A percentile compares a stretch with the other conserved stretches of the same genome.
phyloP scores from a whole-genome alignment of 1,140 invertebrate genomes.

The Zaprionus inermis region DNA sequence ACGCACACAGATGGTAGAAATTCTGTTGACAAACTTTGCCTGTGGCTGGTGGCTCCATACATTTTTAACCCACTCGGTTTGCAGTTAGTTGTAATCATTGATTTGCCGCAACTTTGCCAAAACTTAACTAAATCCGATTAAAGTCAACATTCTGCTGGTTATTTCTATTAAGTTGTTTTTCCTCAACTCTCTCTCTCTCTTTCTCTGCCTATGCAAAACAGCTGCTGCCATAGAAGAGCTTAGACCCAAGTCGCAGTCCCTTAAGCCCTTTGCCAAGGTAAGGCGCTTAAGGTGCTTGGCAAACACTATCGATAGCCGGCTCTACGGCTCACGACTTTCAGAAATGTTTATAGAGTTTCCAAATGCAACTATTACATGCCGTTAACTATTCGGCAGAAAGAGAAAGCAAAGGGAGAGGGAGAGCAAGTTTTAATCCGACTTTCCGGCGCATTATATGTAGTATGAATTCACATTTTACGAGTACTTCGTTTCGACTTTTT shows the following conservation, averaged over 20 bases:
- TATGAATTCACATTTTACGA: slow-evolving; percentile 19
- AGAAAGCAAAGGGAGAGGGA: neutral
- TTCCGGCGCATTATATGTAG: slow-evolving; percentile 1
- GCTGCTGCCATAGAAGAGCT: slow-evolving; percentile 8
- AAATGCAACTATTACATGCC: slow-evolving; percentile 36
- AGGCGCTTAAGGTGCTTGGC: slow-evolving; percentile 24
- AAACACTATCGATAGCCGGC: slow-evolving; percentile 39
- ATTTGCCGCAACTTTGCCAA: slow-evolving; percentile 39
- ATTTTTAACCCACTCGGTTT: slow-evolving; percentile 47
- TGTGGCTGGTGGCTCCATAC: slow-evolving; percentile 38
- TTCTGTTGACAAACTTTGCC: slow-evolving; percentile 44
- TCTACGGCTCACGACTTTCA: neutral
- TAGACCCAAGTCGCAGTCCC: neutral
- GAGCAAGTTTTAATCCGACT: neutral
- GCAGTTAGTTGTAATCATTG: slow-evolving; percentile 42
- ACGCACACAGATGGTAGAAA: neutral
- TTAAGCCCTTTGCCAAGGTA: slow-evolving; percentile 17
- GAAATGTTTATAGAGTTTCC: neutral
- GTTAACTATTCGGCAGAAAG: slow-evolving; percentile 22
- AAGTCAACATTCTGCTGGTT: slow-evolving; percentile 38
- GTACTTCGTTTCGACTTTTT: slow-evolving; percentile 10
- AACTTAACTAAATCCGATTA: slow-evolving; percentile 52
- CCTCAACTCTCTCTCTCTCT: neutral
- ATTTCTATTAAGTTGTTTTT: slow-evolving; percentile 25
- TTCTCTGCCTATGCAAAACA: slow-evolving; percentile 37